phyloP scores from a whole-genome alignment of 2,888 invertebrate genomes.

The Cataglyphis albicans region DNA sequence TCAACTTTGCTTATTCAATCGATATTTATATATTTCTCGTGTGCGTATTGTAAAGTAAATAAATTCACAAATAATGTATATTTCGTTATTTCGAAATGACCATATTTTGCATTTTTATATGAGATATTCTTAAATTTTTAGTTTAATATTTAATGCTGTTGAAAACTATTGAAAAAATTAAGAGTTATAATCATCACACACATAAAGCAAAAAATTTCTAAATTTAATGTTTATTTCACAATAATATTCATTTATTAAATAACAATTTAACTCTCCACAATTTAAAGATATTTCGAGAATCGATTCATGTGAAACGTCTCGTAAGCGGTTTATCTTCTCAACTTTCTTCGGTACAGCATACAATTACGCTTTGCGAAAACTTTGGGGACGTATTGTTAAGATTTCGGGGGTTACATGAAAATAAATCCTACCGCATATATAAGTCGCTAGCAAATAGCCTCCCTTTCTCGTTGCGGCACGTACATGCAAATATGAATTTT shows the following conservation, averaged over 20 bases:
- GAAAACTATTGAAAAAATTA: background rate
- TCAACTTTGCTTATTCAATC: conserved; percentile 5
- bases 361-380: conserved; percentile 36
- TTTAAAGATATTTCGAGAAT: background rate
- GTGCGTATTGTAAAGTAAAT: background rate
- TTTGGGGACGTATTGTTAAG: conserved; percentile 33
- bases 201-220: background rate
- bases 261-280: background rate
- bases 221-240: background rate
- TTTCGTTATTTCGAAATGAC: background rate
- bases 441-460: conserved; percentile 20
- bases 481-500: conserved; percentile 62
- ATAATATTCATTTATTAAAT: background rate
- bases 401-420: conserved; percentile 7
- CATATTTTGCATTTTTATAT: background rate
- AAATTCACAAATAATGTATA: background rate
- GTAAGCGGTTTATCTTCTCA: conserved; percentile 29
- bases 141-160: background rate
- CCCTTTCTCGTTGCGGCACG: conserved; percentile 22
- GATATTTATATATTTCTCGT: background rate
- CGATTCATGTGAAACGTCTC: conserved; percentile 7
- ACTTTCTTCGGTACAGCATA: background rate
- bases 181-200: background rate
- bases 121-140: background rate
- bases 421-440: conserved; percentile 26